These are phyloP conservation scores for Lineus longissimus DNA, from an alignment of 1,140 invertebrate species.

Conservation along the genomic window DNA sequence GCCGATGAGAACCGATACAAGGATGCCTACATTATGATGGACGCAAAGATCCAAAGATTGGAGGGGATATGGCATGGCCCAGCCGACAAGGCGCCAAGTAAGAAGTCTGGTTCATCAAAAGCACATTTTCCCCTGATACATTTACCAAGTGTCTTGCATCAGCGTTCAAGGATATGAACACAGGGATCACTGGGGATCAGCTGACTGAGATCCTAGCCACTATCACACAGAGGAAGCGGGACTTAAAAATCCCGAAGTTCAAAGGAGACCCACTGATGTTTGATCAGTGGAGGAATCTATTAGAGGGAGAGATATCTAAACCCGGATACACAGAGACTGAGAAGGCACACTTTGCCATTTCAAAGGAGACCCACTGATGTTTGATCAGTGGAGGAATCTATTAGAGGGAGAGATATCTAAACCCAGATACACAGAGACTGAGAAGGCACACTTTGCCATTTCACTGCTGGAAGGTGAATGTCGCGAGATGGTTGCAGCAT, in stretches of 20 bases:
- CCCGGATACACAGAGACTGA: neutral
- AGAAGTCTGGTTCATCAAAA: neutral
- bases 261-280: neutral
- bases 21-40: neutral
- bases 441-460: neutral
- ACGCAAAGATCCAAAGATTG: neutral
- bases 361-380: neutral
- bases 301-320: neutral
- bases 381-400: too few species aligned
- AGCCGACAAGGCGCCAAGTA: neutral
- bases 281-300: neutral
- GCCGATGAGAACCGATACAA: neutral
- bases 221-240: neutral
- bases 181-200: neutral
- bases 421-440: too few species aligned
- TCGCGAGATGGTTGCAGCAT: neutral
- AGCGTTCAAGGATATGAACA: too few species aligned
- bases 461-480: neutral
- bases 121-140: neutral
- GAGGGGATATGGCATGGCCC: neutral
- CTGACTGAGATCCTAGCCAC: neutral
- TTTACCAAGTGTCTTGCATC: too few species aligned
- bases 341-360: too few species aligned
- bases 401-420: too few species aligned
- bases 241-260: neutral